phyloP scores from a whole-genome alignment of 2,113 vertebrate species.

The Aptenodytes forsteri region DNA sequence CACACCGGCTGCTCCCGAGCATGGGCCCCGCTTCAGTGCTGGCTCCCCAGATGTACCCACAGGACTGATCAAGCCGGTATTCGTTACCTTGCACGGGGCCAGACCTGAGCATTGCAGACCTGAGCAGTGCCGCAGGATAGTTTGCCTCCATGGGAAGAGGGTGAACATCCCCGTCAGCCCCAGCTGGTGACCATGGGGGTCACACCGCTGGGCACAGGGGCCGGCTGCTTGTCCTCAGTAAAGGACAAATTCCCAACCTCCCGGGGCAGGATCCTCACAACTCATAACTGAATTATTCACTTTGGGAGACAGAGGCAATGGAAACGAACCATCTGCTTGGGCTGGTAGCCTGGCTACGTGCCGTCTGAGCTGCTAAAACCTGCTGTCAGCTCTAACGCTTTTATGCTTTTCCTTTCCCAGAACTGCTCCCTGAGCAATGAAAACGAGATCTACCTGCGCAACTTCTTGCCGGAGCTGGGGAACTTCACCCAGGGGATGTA shows the following conservation, averaged over 20 bases:
- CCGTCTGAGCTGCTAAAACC: accelerated
- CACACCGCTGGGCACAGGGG: background rate
- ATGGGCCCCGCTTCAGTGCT: accelerated
- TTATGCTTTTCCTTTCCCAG: background rate
- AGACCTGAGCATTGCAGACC: background rate
- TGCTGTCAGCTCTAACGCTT: accelerated
- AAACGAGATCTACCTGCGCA: constrained; percentile 25
- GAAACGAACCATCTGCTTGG: accelerated
- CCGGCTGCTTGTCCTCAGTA: accelerated
- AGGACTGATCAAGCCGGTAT: accelerated
- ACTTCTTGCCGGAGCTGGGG: constrained; percentile 48
- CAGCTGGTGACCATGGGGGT: accelerated
- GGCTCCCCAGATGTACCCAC: accelerated
- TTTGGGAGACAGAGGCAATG: background rate
- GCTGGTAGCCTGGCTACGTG: background rate
- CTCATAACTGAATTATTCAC: background rate
- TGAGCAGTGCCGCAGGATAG: accelerated
- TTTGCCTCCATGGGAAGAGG: accelerated
- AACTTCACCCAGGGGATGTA: constrained; percentile 46
- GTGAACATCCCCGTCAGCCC: background rate
- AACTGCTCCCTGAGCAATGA: background rate
- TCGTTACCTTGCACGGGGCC: accelerated
- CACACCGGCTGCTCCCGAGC: accelerated
- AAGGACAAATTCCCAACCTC: background rate
- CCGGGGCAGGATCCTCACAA: accelerated